Evolutionary conservation across 1,140 invertebrate genomes (phyloP).

Genomic region (Drosophila sulfurigaster): DNA sequence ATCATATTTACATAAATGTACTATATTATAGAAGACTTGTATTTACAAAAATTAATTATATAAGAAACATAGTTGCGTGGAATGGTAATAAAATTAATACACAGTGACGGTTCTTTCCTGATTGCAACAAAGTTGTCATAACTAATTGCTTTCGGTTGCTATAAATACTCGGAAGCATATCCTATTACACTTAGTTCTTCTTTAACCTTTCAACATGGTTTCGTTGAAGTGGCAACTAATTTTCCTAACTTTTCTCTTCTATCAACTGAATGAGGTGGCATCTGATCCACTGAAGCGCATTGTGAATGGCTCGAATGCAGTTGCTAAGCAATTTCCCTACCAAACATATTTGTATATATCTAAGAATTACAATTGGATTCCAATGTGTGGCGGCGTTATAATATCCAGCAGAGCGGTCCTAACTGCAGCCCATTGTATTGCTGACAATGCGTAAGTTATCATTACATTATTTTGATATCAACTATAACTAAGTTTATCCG

Average conservation of each 20-base stretch:
- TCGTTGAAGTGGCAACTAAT: not conserved
- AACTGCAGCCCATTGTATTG: constrained; percentile 5
- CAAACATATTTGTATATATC: not conserved
- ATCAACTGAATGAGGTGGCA: not conserved
- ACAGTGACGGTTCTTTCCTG: not conserved
- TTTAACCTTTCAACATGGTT: not conserved
- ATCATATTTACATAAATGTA: too few relatives aligned
- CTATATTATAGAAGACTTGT: too few relatives aligned
- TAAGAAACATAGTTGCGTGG: too few relatives aligned
- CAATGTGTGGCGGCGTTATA: not conserved
- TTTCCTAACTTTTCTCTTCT: not conserved
- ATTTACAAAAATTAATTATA: too few relatives aligned
- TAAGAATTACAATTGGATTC: too few relatives aligned
- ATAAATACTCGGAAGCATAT: not conserved
- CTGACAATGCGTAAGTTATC: not conserved
- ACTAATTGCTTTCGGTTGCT: not conserved
- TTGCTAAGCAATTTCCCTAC: not conserved
- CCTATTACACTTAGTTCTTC: not conserved
- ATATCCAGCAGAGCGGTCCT: not conserved
- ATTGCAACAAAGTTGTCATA: not conserved
- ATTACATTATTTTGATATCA: not conserved
- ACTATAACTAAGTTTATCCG: not conserved
- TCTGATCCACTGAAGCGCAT: not conserved
- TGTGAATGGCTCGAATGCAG: constrained; percentile 7
- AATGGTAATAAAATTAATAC: not conserved